Percentiles rank a stretch among this genome's conserved stretches.
These are phyloP conservation scores for Thumatha senex DNA, from an alignment of 2,888 invertebrate genomes.

Conservation along the genomic window DNA sequence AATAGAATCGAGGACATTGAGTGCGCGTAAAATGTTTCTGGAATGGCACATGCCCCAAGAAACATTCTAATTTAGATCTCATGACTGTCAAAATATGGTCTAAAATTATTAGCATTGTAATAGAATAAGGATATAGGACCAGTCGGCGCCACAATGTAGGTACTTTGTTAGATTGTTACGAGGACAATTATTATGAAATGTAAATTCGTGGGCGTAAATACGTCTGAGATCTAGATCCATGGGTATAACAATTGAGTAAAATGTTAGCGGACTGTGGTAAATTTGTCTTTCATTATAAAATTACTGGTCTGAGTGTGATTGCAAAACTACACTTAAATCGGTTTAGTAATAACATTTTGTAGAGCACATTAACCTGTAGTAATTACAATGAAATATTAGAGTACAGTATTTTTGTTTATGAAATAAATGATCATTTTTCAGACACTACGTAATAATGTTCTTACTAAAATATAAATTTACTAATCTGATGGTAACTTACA, in stretches of 20 bases:
- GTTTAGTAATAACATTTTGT: slow-evolving; percentile 19
- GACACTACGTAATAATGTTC: neutral
- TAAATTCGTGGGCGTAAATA: slow-evolving; percentile 50
- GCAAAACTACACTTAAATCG: slow-evolving; percentile 25
- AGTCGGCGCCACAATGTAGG: slow-evolving; percentile 46
- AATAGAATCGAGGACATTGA: slow-evolving; percentile 60
- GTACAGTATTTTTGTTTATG: neutral
- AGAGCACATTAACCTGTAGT: neutral
- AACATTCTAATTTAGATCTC: slow-evolving; percentile 22
- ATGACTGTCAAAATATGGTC: slow-evolving; percentile 25
- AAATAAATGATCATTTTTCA: neutral
- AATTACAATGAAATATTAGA: slow-evolving; percentile 1
- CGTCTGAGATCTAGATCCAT: slow-evolving; percentile 46
- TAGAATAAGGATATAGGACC: slow-evolving; percentile 47
- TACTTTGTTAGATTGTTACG: slow-evolving; percentile 43
- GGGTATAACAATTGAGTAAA: slow-evolving; percentile 41
- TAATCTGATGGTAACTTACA: slow-evolving; percentile 2
- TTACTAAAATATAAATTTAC: too few relatives aligned
- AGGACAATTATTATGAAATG: slow-evolving; percentile 51
- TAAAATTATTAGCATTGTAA: slow-evolving; percentile 18
- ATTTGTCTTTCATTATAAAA: slow-evolving; percentile 37
- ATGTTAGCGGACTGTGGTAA: slow-evolving; percentile 37
- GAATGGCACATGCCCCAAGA: slow-evolving; percentile 32
- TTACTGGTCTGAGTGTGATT: slow-evolving; percentile 28
- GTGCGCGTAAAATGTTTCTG: slow-evolving; percentile 39